Evolutionary conservation across 2,113 vertebrate species (phyloP), one percentile per base, ranked within the genome.

Genomic region (Oryctolagus cuniculus): DNA sequence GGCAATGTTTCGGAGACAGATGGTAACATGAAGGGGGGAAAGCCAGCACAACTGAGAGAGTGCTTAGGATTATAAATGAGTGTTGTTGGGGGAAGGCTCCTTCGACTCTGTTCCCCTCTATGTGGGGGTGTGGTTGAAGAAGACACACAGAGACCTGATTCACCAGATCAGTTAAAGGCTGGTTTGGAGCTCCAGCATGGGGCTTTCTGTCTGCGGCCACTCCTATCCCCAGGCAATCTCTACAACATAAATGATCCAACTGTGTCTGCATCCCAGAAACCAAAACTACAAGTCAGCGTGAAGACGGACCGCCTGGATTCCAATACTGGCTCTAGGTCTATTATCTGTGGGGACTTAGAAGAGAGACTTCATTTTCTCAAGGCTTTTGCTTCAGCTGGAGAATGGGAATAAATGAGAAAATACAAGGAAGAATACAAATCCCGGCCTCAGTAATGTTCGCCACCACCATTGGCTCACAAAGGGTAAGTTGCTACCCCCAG

Each of bases 1-100:
- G 58, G 66, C 81, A 96, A 29, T 49, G 66, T 90, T 96, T 93
- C 66, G 53, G 66, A 97, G 88, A 87, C 95, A 95, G 93, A 95
- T 92, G 93, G 89, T 87, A 90, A 93, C 74, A 93, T 69, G 86
- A 89, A 63, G 69, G 78, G 72, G 58, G 44, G 1, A 24, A 22
- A 49, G 61, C 15, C 78, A 75, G 38, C 34, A 86, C 89, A 92
- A 90, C 2, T 3, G 51, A 83, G 74, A 89, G 34, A 72, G 44
- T 74, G 44, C 55, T 83, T 75, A 67, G 51, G 84, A 93, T 91
- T 96, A 89, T 66, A 93, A 94, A 94, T 78, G 77, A 96, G 66
- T 83, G 17, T 15, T 83, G 17, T 15, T 64, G 31, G 31, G 61
- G 24, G 53, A 66, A 87, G 70, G n/a, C 44, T 44, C 44, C 44